These are phyloP conservation scores for Cryptoprocta ferox DNA, from an alignment of 2,797 vertebrate genomes.

Conservation along the genomic window DNA sequence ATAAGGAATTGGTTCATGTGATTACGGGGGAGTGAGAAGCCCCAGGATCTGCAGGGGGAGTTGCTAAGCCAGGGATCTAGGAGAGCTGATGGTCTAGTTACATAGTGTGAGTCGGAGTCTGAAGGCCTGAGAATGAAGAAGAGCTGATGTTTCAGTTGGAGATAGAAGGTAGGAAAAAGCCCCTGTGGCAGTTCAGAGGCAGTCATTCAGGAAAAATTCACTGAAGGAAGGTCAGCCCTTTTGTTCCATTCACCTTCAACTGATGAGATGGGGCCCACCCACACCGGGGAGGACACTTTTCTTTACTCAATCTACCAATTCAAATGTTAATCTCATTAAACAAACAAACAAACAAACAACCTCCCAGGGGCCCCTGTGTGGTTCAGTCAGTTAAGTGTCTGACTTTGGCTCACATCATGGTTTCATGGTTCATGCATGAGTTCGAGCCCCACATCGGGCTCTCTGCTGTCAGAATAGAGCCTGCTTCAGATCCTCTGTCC, in stretches of 20 bases:
- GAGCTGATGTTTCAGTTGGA: not conserved
- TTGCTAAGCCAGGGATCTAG: not conserved
- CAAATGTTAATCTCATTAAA: not conserved
- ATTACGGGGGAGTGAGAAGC: not conserved
- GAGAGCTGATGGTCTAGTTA: not conserved
- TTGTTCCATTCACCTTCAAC: not conserved
- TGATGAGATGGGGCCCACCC: not conserved
- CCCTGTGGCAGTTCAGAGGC: not conserved
- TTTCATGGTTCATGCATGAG: too few relatives aligned
- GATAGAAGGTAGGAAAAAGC: not conserved
- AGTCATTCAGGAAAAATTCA: not conserved
- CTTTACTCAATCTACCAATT: not conserved
- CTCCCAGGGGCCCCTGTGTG: too few relatives aligned
- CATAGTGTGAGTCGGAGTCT: not conserved
- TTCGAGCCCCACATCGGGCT: too few relatives aligned
- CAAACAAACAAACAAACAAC: too few relatives aligned
- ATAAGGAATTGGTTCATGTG: not conserved
- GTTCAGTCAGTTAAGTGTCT: too few relatives aligned
- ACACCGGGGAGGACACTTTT: not conserved
- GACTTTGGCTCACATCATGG: too few relatives aligned
- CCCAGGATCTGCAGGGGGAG: not conserved
- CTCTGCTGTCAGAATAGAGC: too few relatives aligned
- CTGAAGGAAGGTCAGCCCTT: not conserved
- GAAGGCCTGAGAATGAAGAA: not conserved
- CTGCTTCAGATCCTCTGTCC: too few relatives aligned